Conservation (phyloP, 1,140 invertebrate genomes). For the Ganaspis sp. region DNA sequence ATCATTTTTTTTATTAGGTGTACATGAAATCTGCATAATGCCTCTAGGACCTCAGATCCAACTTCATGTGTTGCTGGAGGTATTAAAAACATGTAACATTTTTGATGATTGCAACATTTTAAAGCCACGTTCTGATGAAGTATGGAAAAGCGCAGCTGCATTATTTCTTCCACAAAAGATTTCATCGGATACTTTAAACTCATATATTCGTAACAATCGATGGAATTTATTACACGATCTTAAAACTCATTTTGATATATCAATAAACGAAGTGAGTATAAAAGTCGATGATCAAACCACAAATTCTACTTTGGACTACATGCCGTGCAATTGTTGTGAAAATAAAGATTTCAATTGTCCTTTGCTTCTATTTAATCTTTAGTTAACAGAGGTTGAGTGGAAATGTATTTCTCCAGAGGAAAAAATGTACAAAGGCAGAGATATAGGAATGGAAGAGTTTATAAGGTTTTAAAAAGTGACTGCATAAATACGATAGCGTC, state of each 20-base stretch:
- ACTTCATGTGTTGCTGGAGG: too few relatives aligned
- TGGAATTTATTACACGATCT: background rate
- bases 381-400: background rate
- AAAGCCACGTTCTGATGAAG: background rate
- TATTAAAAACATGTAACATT: too few relatives aligned
- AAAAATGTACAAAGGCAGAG: background rate
- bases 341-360: background rate
- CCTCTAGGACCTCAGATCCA: too few relatives aligned
- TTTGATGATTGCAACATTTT: background rate
- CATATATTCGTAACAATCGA: background rate
- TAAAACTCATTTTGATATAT: background rate
- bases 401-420: too few relatives aligned
- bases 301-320: background rate
- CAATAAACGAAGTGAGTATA: background rate
- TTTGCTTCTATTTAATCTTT: background rate
- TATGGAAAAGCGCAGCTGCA: background rate
- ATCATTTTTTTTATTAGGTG: too few relatives aligned
- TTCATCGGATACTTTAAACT: background rate
- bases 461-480: background rate
- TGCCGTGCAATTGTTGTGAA: background rate
- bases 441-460: background rate
- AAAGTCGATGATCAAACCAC: too few relatives aligned
- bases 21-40: too few relatives aligned
- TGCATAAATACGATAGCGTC: slow-evolving; percentile 32
- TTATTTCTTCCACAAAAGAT: background rate